Percentiles rank a stretch among this genome's conserved stretches.
phyloP scores from a whole-genome alignment of 1,140 invertebrate species.

The Pseudoatta argentina region DNA sequence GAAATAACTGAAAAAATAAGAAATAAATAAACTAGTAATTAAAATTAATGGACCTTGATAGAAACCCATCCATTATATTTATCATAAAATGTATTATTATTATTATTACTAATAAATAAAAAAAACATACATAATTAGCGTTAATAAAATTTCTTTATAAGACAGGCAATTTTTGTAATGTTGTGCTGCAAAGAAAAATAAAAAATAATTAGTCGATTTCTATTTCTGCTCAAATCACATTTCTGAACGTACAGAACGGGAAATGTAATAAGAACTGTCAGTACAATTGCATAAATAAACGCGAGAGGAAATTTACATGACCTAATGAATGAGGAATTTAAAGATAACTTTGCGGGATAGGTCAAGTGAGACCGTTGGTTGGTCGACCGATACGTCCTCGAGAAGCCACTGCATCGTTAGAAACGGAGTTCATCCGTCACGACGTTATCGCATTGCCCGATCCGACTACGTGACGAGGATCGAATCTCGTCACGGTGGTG shows the following conservation, averaged over 20 bases:
- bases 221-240: background rate
- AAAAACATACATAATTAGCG: background rate
- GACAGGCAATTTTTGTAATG: background rate
- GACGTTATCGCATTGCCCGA: conserved; percentile 62
- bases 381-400: conserved; percentile 28
- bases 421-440: conserved; percentile 56
- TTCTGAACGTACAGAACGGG: background rate
- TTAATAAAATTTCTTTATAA: background rate
- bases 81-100: background rate
- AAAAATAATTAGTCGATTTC: background rate
- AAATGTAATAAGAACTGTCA: conserved; percentile 28
- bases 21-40: background rate
- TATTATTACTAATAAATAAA: background rate
- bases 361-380: conserved; percentile 31
- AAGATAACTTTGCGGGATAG: conserved; percentile 42
- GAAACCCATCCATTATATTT: background rate
- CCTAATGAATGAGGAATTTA: conserved; percentile 33
- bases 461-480: conserved; percentile 63
- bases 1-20: background rate
- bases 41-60: background rate
- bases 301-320: conserved; percentile 31
- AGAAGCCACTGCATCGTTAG: conserved; percentile 44
- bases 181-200: background rate
- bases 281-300: conserved; percentile 27
- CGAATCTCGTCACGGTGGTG: conserved; percentile 62